A percentile compares a stretch with the other conserved stretches of the same genome.
Conservation (phyloP, 2,113 vertebrate genomes). For the Kobus ellipsiprymnus region DNA sequence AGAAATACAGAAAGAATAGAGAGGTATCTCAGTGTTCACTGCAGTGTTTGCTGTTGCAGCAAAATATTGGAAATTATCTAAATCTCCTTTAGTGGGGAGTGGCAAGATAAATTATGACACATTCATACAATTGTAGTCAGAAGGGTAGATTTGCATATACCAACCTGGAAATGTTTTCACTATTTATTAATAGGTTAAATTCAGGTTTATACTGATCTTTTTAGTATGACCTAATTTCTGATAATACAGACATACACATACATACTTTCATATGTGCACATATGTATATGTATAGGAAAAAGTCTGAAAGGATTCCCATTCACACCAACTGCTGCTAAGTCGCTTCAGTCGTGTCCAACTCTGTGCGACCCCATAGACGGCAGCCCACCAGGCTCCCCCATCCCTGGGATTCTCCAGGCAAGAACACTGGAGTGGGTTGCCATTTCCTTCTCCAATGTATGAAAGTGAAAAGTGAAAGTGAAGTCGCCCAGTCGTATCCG, state of each 20-base stretch:
- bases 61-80: not conserved
- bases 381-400: too few relatives aligned
- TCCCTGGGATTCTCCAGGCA: too few relatives aligned
- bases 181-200: not conserved
- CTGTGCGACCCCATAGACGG: too few relatives aligned
- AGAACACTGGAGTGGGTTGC: too few relatives aligned
- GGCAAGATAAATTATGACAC: not conserved
- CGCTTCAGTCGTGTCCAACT: too few relatives aligned
- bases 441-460: too few relatives aligned
- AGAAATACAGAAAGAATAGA: not conserved
- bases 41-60: not conserved
- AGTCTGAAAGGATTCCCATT: not conserved
- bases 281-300: not conserved
- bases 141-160: not conserved
- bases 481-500: too few relatives aligned
- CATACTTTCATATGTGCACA: not conserved
- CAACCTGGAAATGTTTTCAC: not conserved
- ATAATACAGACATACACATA: not conserved
- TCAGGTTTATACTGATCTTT: not conserved
- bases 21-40: not conserved
- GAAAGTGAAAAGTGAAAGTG: too few relatives aligned
- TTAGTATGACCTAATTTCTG: not conserved
- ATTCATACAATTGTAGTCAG: not conserved
- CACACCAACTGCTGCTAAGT: not conserved
- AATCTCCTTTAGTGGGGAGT: not conserved